Evolutionary conservation across 2,888 invertebrate species (phyloP).

Genomic region (Acholoe squamosa): DNA sequence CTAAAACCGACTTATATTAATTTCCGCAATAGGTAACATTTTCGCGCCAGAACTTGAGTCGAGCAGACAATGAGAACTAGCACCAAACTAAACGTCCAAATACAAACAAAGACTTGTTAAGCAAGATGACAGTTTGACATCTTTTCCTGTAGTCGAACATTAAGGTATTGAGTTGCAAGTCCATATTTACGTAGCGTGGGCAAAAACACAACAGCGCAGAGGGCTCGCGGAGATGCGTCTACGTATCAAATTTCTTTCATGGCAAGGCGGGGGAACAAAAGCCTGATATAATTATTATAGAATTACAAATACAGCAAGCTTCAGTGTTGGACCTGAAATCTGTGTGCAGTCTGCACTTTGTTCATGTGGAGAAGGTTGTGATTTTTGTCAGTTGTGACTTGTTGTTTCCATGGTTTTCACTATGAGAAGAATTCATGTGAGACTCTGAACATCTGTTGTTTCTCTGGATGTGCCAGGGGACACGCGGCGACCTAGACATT

Average conservation of each 20-base stretch:
- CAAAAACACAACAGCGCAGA: neutral
- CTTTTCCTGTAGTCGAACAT: slow-evolving; percentile 32
- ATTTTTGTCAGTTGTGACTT: slow-evolving; percentile 32
- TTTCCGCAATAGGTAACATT: neutral
- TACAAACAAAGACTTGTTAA: slow-evolving; percentile 32
- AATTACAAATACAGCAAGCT: slow-evolving; percentile 50
- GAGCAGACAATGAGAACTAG: neutral
- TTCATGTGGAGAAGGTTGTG: neutral
- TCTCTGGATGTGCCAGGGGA: neutral
- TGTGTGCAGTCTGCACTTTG: slow-evolving; percentile 8
- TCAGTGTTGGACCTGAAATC: slow-evolving; percentile 31
- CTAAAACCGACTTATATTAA: no score
- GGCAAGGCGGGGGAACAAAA: slow-evolving; percentile 47
- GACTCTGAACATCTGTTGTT: neutral
- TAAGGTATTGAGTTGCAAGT: slow-evolving; percentile 39
- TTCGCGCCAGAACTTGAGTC: neutral
- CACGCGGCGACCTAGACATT: neutral
- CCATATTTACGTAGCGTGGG: neutral
- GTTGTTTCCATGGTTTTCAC: slow-evolving; percentile 2
- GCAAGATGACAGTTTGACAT: slow-evolving; percentile 46
- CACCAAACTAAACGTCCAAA: neutral
- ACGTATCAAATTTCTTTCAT: slow-evolving; percentile 44
- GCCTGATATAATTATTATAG: slow-evolving; percentile 56
- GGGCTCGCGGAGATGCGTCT: neutral
- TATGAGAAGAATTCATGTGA: neutral